These are phyloP conservation scores for Zonitis immaculata DNA, from an alignment of 2,888 invertebrate genomes.

Conservation along the genomic window DNA sequence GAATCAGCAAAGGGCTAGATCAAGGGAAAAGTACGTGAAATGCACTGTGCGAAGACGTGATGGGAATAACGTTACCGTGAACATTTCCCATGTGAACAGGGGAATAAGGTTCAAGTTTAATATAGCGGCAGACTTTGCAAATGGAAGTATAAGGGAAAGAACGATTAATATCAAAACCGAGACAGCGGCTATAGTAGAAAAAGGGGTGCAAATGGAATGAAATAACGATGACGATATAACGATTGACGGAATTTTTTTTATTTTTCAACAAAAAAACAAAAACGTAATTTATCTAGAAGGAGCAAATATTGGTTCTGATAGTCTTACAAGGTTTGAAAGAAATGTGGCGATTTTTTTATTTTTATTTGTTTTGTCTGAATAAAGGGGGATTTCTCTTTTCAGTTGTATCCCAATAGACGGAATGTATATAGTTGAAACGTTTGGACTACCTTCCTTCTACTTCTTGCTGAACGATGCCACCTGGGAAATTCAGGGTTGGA, in stretches of 20 bases:
- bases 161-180: slow-evolving; percentile 35
- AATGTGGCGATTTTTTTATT: slow-evolving; percentile 7
- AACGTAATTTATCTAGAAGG: no score
- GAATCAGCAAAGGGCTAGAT: slow-evolving; percentile 24
- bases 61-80: slow-evolving; percentile 35
- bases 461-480: slow-evolving; percentile 27
- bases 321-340: neutral
- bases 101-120: slow-evolving; percentile 31
- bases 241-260: no score
- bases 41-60: slow-evolving; percentile 29
- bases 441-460: no score
- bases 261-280: no score
- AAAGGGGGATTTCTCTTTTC: slow-evolving; percentile 21
- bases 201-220: slow-evolving; percentile 32
- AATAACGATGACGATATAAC: slow-evolving; percentile 16
- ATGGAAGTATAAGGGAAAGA: slow-evolving; percentile 31
- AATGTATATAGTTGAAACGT: slow-evolving; percentile 5
- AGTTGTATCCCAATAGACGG: slow-evolving; percentile 19
- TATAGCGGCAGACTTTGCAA: slow-evolving; percentile 31
- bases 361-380: no score
- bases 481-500: slow-evolving; percentile 29
- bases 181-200: slow-evolving; percentile 22
- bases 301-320: neutral
- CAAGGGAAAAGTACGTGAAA: slow-evolving; percentile 20
- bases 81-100: slow-evolving; percentile 35